A percentile compares a stretch with the other conserved stretches of the same genome.
phyloP scores from a whole-genome alignment of 2,113 vertebrate genomes.

The Theristicus caerulescens region DNA sequence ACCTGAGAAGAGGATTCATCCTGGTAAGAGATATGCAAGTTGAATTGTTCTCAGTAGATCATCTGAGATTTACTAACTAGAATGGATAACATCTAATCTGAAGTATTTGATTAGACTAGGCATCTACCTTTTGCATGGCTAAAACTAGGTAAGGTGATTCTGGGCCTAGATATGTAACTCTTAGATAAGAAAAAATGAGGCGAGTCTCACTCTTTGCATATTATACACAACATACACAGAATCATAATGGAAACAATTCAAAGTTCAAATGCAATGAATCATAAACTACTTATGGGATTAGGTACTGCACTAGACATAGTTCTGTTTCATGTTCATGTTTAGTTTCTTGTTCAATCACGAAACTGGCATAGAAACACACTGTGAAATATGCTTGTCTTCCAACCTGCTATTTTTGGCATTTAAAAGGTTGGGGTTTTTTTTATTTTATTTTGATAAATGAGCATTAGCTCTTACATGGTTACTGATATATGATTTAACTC shows the following conservation, averaged over 20 bases:
- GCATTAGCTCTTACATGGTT: not conserved
- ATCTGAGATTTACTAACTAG: not conserved
- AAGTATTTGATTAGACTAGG: not conserved
- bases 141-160: not conserved
- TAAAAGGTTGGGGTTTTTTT: not conserved
- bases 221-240: not conserved
- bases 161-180: not conserved
- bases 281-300: not conserved
- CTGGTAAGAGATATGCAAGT: not conserved
- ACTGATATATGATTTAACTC: not conserved
- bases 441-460: not conserved
- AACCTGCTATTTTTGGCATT: not conserved
- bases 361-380: not conserved
- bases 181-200: not conserved
- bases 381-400: not conserved
- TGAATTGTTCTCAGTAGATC: not conserved
- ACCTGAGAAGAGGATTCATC: not conserved
- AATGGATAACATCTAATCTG: not conserved
- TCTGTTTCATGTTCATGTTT: not conserved
- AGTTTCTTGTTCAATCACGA: not conserved
- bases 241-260: not conserved
- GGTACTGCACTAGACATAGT: not conserved
- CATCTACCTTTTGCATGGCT: not conserved
- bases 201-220: not conserved
- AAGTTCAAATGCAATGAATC: not conserved